phyloP scores from a whole-genome alignment of 2,888 invertebrate genomes.

The Brenthis ino region DNA sequence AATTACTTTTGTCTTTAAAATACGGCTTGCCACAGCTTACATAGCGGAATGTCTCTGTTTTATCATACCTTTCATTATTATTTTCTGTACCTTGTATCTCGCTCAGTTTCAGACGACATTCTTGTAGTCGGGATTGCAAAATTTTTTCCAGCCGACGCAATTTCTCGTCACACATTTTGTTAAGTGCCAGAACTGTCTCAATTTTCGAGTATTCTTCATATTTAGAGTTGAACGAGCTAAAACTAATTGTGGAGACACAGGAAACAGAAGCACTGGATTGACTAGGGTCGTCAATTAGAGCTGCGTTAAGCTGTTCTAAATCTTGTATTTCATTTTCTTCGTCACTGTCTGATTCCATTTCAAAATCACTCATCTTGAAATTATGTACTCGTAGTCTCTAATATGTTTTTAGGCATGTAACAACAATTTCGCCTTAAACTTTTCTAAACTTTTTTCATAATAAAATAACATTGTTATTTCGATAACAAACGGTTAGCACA shows the following conservation, averaged over 20 bases:
- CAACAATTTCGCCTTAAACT: too few species aligned
- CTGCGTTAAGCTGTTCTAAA: constrained; percentile 48
- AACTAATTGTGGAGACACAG: constrained; percentile 33
- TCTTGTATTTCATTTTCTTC: constrained; percentile 52
- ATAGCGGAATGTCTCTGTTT: constrained; percentile 50
- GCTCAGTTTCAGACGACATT: constrained; percentile 59
- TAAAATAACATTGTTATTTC: too few species aligned
- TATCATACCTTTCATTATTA: constrained; percentile 42
- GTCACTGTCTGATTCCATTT: constrained; percentile 49
- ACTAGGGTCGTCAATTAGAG: constrained; percentile 44
- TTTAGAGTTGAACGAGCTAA: constrained; percentile 27
- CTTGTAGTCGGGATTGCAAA: constrained; percentile 52
- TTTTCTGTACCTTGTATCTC: constrained; percentile 42
- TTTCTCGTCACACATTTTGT: constrained; percentile 63
- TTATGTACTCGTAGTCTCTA: background rate
- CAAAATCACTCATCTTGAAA: constrained; percentile 40
- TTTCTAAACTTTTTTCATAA: too few species aligned
- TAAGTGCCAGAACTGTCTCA: constrained; percentile 59
- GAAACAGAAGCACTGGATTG: constrained; percentile 36
- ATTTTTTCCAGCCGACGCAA: constrained; percentile 58
- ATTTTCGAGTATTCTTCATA: constrained; percentile 48
- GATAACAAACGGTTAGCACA: too few species aligned
- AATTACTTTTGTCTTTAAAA: constrained; percentile 84
- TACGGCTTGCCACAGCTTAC: constrained; percentile 83
- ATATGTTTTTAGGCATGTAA: background rate